Percentiles rank a stretch among this genome's conserved stretches.
Evolutionary conservation across 2,113 vertebrate species (phyloP).

Genomic region (Spea bombifrons): DNA sequence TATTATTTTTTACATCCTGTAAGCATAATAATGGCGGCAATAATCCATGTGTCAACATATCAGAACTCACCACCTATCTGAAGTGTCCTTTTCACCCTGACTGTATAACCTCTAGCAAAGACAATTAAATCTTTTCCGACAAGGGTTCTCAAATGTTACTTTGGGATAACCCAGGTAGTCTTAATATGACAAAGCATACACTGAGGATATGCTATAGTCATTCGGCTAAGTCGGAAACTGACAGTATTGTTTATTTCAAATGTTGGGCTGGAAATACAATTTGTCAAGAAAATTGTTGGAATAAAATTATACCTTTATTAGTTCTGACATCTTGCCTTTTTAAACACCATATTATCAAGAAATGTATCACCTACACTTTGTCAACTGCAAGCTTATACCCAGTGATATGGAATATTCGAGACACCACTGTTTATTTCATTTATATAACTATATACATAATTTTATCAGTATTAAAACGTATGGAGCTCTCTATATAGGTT

Average conservation of each 20-base stretch:
- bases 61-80: background rate
- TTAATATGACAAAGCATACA: conserved; percentile 9
- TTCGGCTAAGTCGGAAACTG: conserved; percentile 27
- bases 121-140: conserved; percentile 15
- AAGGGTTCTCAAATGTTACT: background rate
- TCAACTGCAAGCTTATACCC: too few relatives aligned
- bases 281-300: conserved; percentile 40
- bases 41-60: background rate
- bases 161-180: conserved; percentile 11
- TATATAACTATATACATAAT: too few relatives aligned
- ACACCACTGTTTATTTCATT: too few relatives aligned
- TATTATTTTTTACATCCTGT: background rate
- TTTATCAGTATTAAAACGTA: too few relatives aligned
- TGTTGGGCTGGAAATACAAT: conserved; percentile 18
- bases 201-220: conserved; percentile 17
- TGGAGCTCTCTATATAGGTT: too few relatives aligned
- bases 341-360: conserved; percentile 33
- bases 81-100: conserved; percentile 25
- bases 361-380: conserved; percentile 41
- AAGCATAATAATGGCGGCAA: background rate
- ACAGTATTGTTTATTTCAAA: conserved; percentile 41
- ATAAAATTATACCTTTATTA: conserved; percentile 35
- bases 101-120: background rate
- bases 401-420: too few relatives aligned
- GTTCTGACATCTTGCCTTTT: conserved; percentile 28